phyloP scores from a whole-genome alignment of 2,888 invertebrate species.

The Lamellibrachia columna region DNA sequence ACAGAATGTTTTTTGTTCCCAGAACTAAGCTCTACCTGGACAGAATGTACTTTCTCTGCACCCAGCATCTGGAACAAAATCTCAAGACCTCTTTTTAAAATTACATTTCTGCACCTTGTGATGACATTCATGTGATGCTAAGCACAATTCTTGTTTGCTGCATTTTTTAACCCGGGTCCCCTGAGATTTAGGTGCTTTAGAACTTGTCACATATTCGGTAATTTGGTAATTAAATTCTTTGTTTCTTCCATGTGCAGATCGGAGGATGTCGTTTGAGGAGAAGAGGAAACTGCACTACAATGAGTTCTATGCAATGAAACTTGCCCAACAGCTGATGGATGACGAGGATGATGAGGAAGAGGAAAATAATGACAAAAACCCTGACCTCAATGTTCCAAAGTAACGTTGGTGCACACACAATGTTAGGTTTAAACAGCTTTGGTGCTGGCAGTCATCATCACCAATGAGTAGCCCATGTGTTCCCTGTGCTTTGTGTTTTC shows the following conservation, averaged over 20 bases:
- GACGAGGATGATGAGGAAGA: conserved; percentile 89
- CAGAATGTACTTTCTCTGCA: no score
- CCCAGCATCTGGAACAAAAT: no score
- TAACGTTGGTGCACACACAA: neutral
- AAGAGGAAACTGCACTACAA: conserved; percentile 97
- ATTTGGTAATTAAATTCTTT: no score
- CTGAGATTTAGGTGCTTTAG: no score
- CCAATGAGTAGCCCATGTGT: neutral
- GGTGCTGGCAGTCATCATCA: neutral
- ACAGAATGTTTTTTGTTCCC: no score
- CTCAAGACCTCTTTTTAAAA: no score
- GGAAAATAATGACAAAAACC: conserved; percentile 68
- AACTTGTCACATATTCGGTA: no score
- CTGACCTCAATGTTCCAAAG: neutral
- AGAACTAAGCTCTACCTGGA: no score
- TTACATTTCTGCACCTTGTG: no score
- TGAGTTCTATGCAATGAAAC: conserved; percentile 92
- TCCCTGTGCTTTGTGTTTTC: neutral
- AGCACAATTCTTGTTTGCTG: no score
- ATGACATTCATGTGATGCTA: no score
- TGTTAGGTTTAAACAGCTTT: neutral
- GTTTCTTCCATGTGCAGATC: conserved; percentile 67
- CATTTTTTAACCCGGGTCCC: no score
- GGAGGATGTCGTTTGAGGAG: conserved; percentile 83
- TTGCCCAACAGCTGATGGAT: conserved; percentile 88